Percentiles rank a stretch among this genome's conserved stretches.
Conservation (phyloP, 2,888 invertebrate species). For the Rotaria macrura region DNA sequence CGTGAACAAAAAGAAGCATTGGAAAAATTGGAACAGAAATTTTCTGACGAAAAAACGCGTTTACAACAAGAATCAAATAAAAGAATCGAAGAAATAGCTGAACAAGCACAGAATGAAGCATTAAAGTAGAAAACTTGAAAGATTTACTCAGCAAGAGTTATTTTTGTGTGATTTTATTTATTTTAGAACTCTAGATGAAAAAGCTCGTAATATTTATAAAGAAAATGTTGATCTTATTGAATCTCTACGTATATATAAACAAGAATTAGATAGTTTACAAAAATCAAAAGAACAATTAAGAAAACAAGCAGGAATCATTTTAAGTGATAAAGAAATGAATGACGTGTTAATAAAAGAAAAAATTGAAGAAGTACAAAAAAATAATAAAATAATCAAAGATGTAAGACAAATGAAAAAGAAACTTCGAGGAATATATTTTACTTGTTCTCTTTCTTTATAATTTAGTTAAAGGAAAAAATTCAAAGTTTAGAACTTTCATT, state of each 20-base stretch:
- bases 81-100: constrained; percentile 48
- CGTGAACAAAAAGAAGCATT: constrained; percentile 46
- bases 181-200: constrained; percentile 46
- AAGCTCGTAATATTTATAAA: constrained; percentile 50
- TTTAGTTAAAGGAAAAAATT: constrained; percentile 45
- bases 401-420: constrained; percentile 35
- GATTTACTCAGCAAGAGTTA: neutral
- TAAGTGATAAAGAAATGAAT: neutral
- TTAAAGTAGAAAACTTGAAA: constrained; percentile 45
- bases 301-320: constrained; percentile 39
- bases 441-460: neutral
- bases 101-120: constrained; percentile 48
- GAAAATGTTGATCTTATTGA: constrained; percentile 48
- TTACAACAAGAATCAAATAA: constrained; percentile 49
- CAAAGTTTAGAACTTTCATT: constrained; percentile 45
- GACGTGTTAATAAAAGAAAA: constrained; percentile 43
- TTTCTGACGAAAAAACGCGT: constrained; percentile 50
- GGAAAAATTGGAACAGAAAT: constrained; percentile 47
- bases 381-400: constrained; percentile 40
- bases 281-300: constrained; percentile 39
- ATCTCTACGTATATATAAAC: constrained; percentile 45
- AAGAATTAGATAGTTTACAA: constrained; percentile 44
- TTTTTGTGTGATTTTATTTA: neutral
- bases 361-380: constrained; percentile 29
- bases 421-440: too few relatives aligned